Evolutionary conservation across 2,113 vertebrate genomes (phyloP), one percentile per base, ranked within the genome.

Genomic region (Dromas ardeola): DNA sequence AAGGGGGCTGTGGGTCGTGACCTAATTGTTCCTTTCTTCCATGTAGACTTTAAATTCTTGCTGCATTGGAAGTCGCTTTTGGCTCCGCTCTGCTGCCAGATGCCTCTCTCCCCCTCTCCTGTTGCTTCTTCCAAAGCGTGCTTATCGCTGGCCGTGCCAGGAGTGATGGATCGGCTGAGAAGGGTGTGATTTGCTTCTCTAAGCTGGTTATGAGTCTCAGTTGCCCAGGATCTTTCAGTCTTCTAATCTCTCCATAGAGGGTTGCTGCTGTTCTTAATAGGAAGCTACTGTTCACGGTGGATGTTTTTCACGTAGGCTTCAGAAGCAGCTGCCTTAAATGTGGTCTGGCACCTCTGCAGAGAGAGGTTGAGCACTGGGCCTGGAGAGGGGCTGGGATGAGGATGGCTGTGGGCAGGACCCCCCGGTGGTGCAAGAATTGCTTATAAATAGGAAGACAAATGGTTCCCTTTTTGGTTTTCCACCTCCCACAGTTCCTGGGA

Each of bases 401-500:
- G 49, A 30, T 62, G 63, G 26, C 47, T 58, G 30, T 36, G 86
- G 29, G 27, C 87, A 88, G 56, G n/a, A 73, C 38, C 13, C 74
- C 55, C 27, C 25, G 0, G 1, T 2, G 0, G 0, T 26, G 38
- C 66, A 50, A 34, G 19, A 49, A 49, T 70, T 52, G 59, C 63
- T 77, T 86, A 20, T 56, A 61, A 88, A 83, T 69, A 87, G 63
- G 40, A 72, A n/a, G 42, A 70, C 50, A 71, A 80, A 70, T 36
- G 7, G 30, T 80, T 86, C 34, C 50, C 26, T 14, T 70, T 82
- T 38, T 61, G 70, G 63, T 65, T 90, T 92, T 53, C 81, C 15
- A 77, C 55, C 55, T 80, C 71, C 67, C 0, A 34, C n/a, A 47
- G 58, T 6, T 80, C 55, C 52, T 88, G 62, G 66, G 36, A 85